Conservation (phyloP, 2,113 vertebrate genomes). For the Thamnophis sirtalis region DNA sequence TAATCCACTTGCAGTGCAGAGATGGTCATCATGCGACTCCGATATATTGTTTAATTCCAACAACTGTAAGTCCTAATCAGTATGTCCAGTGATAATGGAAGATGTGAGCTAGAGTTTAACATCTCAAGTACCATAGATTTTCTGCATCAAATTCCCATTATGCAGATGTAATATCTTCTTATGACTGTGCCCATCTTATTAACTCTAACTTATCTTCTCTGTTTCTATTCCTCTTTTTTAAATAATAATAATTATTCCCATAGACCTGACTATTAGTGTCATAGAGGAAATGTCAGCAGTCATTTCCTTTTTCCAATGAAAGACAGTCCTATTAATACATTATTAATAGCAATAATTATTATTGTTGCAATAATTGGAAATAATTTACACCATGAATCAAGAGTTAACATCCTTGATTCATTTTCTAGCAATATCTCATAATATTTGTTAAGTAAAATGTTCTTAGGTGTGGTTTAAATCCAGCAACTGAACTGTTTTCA, state of each 20-base stretch:
- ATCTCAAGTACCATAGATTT: neutral
- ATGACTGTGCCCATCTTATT: neutral
- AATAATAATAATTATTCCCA: neutral
- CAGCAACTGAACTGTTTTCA: neutral
- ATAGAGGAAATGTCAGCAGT: neutral
- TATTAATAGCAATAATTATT: neutral
- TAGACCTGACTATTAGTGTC: neutral
- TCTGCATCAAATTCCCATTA: neutral
- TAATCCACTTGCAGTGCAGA: neutral
- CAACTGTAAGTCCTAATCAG: neutral
- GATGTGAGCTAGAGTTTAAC: neutral
- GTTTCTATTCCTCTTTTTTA: neutral
- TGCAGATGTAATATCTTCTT: neutral
- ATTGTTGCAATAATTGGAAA: neutral
- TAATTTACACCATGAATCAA: neutral
- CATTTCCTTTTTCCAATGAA: neutral
- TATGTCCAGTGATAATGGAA: neutral
- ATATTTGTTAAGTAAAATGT: neutral
- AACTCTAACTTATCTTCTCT: neutral
- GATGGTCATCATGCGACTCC: neutral
- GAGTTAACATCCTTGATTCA: neutral
- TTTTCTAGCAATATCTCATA: neutral
- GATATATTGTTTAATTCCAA: neutral
- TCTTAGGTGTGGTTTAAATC: neutral
- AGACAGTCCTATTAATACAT: neutral